These are phyloP conservation scores for Pedetes capensis DNA, from an alignment of 2,113 vertebrate species.

Conservation along the genomic window DNA sequence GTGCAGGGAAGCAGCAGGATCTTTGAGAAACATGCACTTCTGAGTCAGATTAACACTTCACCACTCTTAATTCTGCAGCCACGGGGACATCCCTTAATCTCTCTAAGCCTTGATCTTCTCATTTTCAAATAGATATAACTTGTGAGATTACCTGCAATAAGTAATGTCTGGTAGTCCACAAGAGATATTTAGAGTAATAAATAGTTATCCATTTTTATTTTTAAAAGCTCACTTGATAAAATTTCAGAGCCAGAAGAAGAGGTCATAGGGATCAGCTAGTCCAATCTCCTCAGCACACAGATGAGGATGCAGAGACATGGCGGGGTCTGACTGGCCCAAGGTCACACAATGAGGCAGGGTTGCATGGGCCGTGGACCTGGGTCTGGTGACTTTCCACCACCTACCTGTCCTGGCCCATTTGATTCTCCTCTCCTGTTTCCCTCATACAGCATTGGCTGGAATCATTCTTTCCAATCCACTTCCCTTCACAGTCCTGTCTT, in stretches of 20 bases:
- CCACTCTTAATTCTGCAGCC: background rate
- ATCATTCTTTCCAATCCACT: background rate
- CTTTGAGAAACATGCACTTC: background rate
- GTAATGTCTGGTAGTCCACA: background rate
- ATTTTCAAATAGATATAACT: background rate
- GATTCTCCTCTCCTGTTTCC: background rate
- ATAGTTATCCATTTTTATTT: background rate
- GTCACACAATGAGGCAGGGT: background rate
- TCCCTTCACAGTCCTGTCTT: background rate
- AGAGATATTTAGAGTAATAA: background rate
- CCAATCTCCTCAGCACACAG: background rate
- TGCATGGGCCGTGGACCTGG: background rate
- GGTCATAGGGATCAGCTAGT: background rate
- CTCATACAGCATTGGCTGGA: background rate
- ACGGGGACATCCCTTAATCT: background rate
- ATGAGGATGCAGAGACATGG: background rate
- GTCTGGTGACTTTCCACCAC: background rate
- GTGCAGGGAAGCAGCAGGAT: fast-evolving
- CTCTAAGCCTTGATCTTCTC: background rate
- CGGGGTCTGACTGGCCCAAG: background rate
- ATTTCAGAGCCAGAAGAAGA: slow-evolving; percentile 22
- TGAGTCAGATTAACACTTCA: background rate
- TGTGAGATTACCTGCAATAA: background rate
- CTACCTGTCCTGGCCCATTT: background rate
- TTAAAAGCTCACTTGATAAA: background rate